Percentiles rank a stretch among this genome's conserved stretches.
These are phyloP conservation scores for Drosophila incognita DNA, from an alignment of 2,888 invertebrate genomes.

Conservation along the genomic window DNA sequence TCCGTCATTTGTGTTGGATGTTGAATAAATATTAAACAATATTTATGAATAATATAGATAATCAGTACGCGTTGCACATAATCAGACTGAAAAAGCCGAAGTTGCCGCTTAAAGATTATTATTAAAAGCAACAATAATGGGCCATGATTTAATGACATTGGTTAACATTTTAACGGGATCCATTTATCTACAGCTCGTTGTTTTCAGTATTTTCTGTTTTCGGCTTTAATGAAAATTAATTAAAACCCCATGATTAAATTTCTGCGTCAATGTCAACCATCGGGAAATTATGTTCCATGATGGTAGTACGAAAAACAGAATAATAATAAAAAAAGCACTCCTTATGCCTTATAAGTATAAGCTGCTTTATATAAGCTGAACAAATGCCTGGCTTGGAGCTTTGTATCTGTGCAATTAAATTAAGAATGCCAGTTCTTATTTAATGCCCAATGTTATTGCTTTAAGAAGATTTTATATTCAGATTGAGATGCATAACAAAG, in stretches of 20 bases:
- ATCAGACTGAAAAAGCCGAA: neutral
- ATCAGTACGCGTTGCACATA: neutral
- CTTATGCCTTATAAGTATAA: neutral
- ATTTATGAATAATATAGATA: neutral
- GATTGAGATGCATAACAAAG: neutral
- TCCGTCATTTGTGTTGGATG: slow-evolving; percentile 56
- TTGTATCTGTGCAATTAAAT: neutral
- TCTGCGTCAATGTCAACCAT: slow-evolving; percentile 5
- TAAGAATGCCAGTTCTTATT: neutral
- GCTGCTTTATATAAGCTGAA: slow-evolving; percentile 7
- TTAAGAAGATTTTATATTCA: neutral
- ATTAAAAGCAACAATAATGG: neutral
- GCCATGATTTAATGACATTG: neutral
- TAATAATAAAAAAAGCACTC: neutral
- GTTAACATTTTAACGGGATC: neutral
- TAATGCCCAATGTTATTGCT: neutral
- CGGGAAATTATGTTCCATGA: neutral
- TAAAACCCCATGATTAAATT: slow-evolving; percentile 3
- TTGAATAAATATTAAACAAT: slow-evolving; percentile 30
- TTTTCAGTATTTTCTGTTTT: neutral
- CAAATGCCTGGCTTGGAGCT: neutral
- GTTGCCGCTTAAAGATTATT: neutral
- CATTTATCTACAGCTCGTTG: neutral
- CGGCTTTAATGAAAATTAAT: slow-evolving; percentile 9
- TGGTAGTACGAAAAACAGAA: too few relatives aligned